phyloP scores from a whole-genome alignment of 2,797 vertebrate species.

The Acrossocheilus fasciatus region DNA sequence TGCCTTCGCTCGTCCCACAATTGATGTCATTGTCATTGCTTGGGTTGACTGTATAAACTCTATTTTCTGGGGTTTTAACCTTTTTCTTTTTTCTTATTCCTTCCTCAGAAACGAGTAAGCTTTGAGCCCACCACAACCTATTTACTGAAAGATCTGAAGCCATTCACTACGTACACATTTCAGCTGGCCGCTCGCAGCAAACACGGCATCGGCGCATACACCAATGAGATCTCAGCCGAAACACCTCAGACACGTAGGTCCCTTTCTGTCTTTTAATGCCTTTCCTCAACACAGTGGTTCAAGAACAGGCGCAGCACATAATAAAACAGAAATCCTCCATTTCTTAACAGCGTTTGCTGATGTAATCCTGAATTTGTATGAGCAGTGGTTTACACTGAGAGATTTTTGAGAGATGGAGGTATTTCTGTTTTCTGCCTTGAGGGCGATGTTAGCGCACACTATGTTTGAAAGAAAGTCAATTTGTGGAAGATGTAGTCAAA shows the following conservation, averaged over 20 bases:
- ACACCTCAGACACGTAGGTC: constrained; percentile 99
- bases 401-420: constrained; percentile 29
- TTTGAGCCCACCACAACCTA: constrained; percentile 93
- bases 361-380: constrained; percentile 30
- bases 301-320: background rate
- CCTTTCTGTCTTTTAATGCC: constrained; percentile 77
- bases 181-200: constrained; percentile 94
- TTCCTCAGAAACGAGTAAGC: constrained; percentile 87
- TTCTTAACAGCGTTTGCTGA: constrained; percentile 73
- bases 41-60: background rate
- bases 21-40: background rate
- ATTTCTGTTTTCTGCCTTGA: constrained; percentile 42
- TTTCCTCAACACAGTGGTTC: background rate
- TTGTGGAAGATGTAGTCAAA: constrained; percentile 72
- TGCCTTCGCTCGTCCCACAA: background rate
- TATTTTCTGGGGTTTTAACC: background rate
- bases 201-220: constrained; percentile 94
- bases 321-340: constrained; percentile 55
- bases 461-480: constrained; percentile 63
- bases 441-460: constrained; percentile 65
- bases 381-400: constrained; percentile 52
- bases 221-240: constrained; percentile 94
- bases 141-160: constrained; percentile 93
- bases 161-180: constrained; percentile 95
- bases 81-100: background rate